phyloP scores from a whole-genome alignment of 2,888 invertebrate species.

The Autographa pulchrina region DNA sequence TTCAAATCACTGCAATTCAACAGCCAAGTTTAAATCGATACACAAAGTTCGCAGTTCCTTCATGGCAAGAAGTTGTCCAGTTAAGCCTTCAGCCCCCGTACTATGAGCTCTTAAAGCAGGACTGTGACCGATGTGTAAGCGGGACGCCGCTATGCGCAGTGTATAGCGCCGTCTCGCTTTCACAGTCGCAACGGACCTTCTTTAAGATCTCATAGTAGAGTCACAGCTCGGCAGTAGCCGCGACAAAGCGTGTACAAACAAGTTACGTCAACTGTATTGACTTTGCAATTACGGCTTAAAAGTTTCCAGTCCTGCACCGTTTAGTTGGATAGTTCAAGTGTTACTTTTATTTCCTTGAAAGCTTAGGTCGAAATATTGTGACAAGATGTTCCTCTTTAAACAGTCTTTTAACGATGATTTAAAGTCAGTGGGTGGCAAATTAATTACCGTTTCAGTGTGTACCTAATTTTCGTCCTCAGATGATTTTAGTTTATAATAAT shows the following conservation, averaged over 20 bases:
- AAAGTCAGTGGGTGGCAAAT: no score
- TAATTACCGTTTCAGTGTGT: no score
- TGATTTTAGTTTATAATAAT: no score
- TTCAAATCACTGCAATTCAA: conserved; percentile 7
- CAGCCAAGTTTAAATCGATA: conserved; percentile 44
- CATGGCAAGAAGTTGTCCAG: conserved; percentile 25
- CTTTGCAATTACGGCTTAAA: conserved; percentile 46
- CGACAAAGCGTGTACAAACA: conserved; percentile 22
- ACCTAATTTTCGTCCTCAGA: no score
- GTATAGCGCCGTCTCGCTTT: no score
- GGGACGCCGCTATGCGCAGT: no score
- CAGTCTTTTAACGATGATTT: background rate
- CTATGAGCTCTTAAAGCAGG: no score
- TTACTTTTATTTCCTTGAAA: background rate
- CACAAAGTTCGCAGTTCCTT: conserved; percentile 43
- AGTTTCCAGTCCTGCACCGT: conserved; percentile 23
- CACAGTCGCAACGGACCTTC: no score
- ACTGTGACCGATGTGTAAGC: no score
- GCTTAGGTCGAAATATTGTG: background rate
- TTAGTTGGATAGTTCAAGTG: background rate
- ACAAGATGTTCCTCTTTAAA: background rate
- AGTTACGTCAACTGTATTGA: conserved; percentile 32
- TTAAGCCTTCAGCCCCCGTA: conserved; percentile 17
- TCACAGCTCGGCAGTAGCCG: background rate
- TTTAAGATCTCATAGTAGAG: no score